Evolutionary conservation across 2,113 vertebrate species (phyloP), one percentile per base, ranked within the genome.

Genomic region (Fregetta grallaria): DNA sequence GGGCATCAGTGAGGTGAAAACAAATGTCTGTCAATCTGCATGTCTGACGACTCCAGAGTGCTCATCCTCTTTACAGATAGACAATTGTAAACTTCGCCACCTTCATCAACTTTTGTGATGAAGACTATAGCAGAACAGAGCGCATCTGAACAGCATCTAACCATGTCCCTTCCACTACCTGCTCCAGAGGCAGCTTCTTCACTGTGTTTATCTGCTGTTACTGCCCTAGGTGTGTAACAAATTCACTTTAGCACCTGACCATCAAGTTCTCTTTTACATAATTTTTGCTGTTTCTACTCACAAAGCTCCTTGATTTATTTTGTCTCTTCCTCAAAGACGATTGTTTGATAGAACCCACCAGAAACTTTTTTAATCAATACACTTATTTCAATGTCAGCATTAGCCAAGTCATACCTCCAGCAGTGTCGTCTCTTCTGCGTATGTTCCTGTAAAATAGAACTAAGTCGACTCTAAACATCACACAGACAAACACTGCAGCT

Each of bases 381-480:
- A 3, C 9, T 81, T 77, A 63, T 67, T 89, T 68, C 73, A 74
- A 15, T 26, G 21, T 44, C 38, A 55, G 23, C 13, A 65, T 82
- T 59, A 68, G 4, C n/a, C 16, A 91, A 70, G 32, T 30, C 52
- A 92, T 97, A 98, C 98, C 98, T 98, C 95, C 97, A 90, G 94
- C 61, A n/a, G 98, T 98, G 82, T 98, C 98, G 21, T 98, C 98
- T 94, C 74, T 98, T 89, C 96, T 55, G 25, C 63, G 84, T 68
- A 98, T 34, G 36, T 74, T 77, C 77, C 98, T 98, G 74, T 98
- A 98, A 77, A 97, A 94, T 3, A 98, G 96, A 93, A 95, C 88
- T n/a, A 98, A 56, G 80, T 98, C 98, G 6, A 98, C 95, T 92
- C 97, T 98, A 81, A 98, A 98, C n/a, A 97, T 58, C 76, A 97